Conservation (phyloP, 2,888 invertebrate species). For the Tetrapedia diversipes region DNA sequence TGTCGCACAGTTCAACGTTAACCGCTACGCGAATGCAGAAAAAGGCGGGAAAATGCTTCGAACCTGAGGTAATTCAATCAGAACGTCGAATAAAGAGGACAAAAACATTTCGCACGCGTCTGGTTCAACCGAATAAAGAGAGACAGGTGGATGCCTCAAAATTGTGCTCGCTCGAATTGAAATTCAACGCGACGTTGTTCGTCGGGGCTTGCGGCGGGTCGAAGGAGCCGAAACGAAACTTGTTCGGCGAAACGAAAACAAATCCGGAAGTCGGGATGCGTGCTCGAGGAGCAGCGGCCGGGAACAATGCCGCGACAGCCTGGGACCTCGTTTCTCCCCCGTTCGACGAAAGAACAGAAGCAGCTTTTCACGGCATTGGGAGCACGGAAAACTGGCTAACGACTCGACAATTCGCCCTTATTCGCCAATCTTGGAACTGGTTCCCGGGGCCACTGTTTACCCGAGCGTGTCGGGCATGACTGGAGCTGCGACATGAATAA, state of each 20-base stretch:
- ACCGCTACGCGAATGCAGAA: too few species aligned
- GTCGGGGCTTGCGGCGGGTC: neutral
- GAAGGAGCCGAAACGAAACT: constrained; percentile 17
- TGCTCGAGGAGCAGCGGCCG: constrained; percentile 35
- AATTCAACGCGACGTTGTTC: constrained; percentile 10
- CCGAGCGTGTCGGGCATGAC: constrained; percentile 78
- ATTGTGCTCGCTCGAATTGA: neutral
- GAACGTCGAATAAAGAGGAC: too few species aligned
- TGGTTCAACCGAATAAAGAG: too few species aligned
- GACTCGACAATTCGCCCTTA: constrained; percentile 72
- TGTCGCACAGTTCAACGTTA: too few species aligned
- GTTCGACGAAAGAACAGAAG: constrained; percentile 37
- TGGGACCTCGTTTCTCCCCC: constrained; percentile 38
- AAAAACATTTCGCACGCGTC: too few species aligned
- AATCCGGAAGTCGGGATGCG: constrained; percentile 59
- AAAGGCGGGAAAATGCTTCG: too few species aligned
- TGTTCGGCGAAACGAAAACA: constrained; percentile 35
- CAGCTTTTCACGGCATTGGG: constrained; percentile 59
- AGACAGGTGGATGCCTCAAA: neutral
- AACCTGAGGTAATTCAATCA: too few species aligned
- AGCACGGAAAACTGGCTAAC: constrained; percentile 66
- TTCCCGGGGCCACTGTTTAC: constrained; percentile 76
- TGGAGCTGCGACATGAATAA: constrained; percentile 81
- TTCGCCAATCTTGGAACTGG: constrained; percentile 69
- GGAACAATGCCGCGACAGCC: constrained; percentile 50